A percentile compares a stretch with the other conserved stretches of the same genome.
These are phyloP conservation scores for Helicoverpa assulta DNA, from an alignment of 2,888 invertebrate species.

Conservation along the genomic window DNA sequence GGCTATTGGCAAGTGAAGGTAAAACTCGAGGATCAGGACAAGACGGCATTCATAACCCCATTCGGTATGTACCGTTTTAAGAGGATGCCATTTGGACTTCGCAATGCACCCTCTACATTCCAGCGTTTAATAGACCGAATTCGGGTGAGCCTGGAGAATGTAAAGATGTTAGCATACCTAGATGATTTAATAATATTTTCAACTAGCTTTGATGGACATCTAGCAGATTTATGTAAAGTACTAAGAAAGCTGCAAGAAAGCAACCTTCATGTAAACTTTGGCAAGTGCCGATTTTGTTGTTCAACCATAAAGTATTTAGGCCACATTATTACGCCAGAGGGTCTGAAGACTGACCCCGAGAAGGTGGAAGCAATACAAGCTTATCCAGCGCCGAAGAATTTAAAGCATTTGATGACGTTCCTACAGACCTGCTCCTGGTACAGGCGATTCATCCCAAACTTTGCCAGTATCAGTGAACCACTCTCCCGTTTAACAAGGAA, in stretches of 20 bases:
- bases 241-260: slow-evolving; percentile 34
- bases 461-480: slow-evolving; percentile 42
- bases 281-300: slow-evolving; percentile 57
- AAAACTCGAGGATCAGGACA: slow-evolving; percentile 50
- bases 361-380: slow-evolving; percentile 6
- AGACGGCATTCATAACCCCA: slow-evolving; percentile 63
- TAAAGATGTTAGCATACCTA: slow-evolving; percentile 16
- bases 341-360: slow-evolving; percentile 17
- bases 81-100: slow-evolving; percentile 66
- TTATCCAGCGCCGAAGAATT: neutral
- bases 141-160: neutral
- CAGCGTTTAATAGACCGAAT: slow-evolving; percentile 46
- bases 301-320: slow-evolving; percentile 58
- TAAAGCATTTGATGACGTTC: slow-evolving; percentile 24
- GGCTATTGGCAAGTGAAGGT: slow-evolving; percentile 72
- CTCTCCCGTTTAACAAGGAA: slow-evolving; percentile 35
- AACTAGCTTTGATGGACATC: slow-evolving; percentile 14
- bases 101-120: slow-evolving; percentile 66
- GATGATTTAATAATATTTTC: slow-evolving; percentile 28
- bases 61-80: slow-evolving; percentile 63
- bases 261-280: slow-evolving; percentile 51
- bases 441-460: slow-evolving; percentile 53
- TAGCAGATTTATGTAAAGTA: slow-evolving; percentile 33
- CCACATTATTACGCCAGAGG: slow-evolving; percentile 50
- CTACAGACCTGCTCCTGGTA: slow-evolving; percentile 57